These are phyloP conservation scores for Dasypus novemcinctus DNA, from an alignment of 2,113 vertebrate species.

Conservation along the genomic window DNA sequence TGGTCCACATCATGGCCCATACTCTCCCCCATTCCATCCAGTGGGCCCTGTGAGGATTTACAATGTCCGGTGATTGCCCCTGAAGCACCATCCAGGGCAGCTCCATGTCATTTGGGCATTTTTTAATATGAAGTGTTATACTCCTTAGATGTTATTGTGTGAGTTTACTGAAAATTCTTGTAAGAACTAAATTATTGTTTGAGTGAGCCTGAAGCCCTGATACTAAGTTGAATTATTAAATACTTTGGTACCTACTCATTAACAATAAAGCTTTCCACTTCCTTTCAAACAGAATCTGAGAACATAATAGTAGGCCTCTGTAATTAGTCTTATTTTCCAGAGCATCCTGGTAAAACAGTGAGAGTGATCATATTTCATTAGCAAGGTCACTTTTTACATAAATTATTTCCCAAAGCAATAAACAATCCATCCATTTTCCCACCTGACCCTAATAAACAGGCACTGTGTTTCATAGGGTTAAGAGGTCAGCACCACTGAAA, in stretches of 20 bases:
- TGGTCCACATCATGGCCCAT: too few species aligned
- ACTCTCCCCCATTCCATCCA: too few species aligned
- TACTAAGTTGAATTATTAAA: background rate
- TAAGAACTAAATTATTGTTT: background rate
- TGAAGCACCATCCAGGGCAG: too few species aligned
- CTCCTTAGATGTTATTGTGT: background rate
- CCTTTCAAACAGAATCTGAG: background rate
- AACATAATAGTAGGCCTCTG: background rate
- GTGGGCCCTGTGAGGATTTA: too few species aligned
- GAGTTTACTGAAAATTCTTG: background rate
- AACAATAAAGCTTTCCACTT: constrained; percentile 7
- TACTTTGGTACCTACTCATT: constrained; percentile 8
- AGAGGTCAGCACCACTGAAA: background rate
- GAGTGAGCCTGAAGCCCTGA: background rate
- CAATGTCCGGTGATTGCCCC: too few species aligned
- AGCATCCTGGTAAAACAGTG: background rate
- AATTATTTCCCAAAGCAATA: constrained; percentile 52
- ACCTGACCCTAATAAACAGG: constrained; percentile 19
- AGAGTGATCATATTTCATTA: constrained; percentile 33
- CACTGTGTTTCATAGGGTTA: background rate
- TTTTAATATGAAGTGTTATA: background rate
- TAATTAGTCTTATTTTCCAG: constrained; percentile 31
- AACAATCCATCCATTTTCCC: constrained; percentile 34
- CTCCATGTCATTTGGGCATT: background rate
- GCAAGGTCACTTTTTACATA: constrained; percentile 18